Evolutionary conservation across 2,113 vertebrate genomes (phyloP).

Genomic region (Thunnus maccoyii): DNA sequence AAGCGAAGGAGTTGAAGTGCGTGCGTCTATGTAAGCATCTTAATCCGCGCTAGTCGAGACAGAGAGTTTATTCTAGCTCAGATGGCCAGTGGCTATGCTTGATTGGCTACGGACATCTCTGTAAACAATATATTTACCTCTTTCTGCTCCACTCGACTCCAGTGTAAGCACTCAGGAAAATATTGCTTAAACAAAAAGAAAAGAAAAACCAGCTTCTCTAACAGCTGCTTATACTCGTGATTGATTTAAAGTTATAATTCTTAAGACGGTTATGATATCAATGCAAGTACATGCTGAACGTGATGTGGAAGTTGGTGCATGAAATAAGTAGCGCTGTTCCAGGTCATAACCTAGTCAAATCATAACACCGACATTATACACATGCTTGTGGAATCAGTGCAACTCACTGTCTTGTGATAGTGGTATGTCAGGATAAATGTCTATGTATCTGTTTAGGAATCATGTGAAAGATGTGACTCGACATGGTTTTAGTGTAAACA

Average conservation of each 20-base stretch:
- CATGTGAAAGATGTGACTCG: too few relatives aligned
- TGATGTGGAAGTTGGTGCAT: not conserved
- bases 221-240: not conserved
- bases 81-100: conserved; percentile 17
- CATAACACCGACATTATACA: too few relatives aligned
- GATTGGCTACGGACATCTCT: conserved; percentile 1
- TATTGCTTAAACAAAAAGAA: too few relatives aligned
- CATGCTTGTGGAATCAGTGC: too few relatives aligned
- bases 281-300: not conserved
- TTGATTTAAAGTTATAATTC: not conserved
- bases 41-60: not conserved
- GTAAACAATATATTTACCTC: conserved; percentile 14
- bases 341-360: too few relatives aligned
- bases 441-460: too few relatives aligned
- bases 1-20: not conserved
- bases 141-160: not conserved
- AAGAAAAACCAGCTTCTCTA: not conserved
- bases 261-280: not conserved
- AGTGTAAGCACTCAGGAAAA: not conserved
- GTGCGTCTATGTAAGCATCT: conserved; percentile 1
- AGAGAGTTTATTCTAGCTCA: conserved; percentile 1
- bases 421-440: too few relatives aligned
- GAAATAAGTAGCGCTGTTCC: too few relatives aligned
- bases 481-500: too few relatives aligned
- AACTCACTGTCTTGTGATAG: too few relatives aligned